Conservation (phyloP, 2,888 invertebrate genomes). For the Melanotus villosus region DNA sequence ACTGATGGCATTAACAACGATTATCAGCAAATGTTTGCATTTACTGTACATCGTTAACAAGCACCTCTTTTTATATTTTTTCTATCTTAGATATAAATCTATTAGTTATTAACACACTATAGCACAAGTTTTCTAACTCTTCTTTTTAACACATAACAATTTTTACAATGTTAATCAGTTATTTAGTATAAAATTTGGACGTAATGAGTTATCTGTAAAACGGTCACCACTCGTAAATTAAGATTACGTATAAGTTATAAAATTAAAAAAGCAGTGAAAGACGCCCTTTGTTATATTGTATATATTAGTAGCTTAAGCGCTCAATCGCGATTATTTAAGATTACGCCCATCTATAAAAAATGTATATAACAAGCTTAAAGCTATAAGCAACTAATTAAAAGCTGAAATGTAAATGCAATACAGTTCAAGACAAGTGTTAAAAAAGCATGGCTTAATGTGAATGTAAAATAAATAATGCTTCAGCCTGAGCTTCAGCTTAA, state of each 20-base stretch:
- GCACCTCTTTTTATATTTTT: no score
- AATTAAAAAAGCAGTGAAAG: no score
- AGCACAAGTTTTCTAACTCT: slow-evolving; percentile 13
- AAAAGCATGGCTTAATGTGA: slow-evolving; percentile 28
- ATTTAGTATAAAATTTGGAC: background rate
- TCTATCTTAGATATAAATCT: background rate
- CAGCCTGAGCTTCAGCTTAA: slow-evolving; percentile 28
- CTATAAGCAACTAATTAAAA: slow-evolving; percentile 17
- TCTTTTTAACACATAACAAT: slow-evolving; percentile 13
- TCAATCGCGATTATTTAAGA: background rate
- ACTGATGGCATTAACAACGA: background rate
- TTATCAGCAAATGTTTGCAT: background rate
- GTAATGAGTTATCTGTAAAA: background rate
- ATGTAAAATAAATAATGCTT: slow-evolving; percentile 22
- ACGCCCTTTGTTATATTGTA: background rate
- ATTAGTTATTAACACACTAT: slow-evolving; percentile 13
- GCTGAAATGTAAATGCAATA: slow-evolving; percentile 14
- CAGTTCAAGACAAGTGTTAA: background rate
- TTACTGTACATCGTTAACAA: background rate
- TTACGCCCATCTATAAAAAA: no score
- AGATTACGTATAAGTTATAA: no score
- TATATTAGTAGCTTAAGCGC: slow-evolving; percentile 14
- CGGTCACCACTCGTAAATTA: no score
- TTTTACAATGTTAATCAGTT: slow-evolving; percentile 4
- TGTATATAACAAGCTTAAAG: background rate